These are phyloP conservation scores for Hetaerina americana DNA, from an alignment of 1,140 invertebrate species.

Conservation along the genomic window DNA sequence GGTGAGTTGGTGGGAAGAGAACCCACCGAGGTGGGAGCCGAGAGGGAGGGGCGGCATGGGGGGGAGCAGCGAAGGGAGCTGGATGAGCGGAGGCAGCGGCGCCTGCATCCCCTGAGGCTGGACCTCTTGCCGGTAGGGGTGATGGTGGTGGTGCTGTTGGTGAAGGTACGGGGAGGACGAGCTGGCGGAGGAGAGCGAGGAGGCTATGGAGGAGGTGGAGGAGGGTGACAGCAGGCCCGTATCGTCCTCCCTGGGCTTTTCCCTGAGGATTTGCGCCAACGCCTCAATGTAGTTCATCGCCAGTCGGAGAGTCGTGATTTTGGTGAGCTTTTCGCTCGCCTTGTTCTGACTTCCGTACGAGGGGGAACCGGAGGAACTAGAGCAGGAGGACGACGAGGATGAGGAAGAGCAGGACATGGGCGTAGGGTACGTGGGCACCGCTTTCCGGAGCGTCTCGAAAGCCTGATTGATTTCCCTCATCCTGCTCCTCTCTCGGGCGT, in stretches of 20 bases:
- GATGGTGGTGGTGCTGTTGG: background rate
- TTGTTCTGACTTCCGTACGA: conserved; percentile 29
- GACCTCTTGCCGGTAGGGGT: background rate
- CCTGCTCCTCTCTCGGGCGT: conserved; percentile 67
- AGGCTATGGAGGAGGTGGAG: background rate
- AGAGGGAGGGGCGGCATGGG: background rate
- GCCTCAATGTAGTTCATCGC: conserved; percentile 78
- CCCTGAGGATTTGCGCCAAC: conserved; percentile 34
- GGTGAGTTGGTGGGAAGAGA: conserved; percentile 9
- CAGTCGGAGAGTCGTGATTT: conserved; percentile 73
- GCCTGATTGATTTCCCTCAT: conserved; percentile 83
- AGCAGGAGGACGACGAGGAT: conserved; percentile 31
- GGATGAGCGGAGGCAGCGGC: background rate
- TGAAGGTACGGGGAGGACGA: background rate
- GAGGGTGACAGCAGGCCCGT: background rate
- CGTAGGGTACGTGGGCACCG: conserved; percentile 44
- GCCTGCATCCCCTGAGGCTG: background rate
- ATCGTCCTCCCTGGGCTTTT: conserved; percentile 10
- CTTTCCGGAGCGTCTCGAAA: conserved; percentile 62
- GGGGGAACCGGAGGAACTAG: conserved; percentile 17
- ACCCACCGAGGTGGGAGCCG: background rate
- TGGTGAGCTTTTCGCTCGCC: conserved; percentile 65
- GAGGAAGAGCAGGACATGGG: conserved; percentile 6
- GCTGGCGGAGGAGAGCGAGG: background rate
- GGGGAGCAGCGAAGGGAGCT: background rate